phyloP scores from a whole-genome alignment of 2,888 invertebrate species.

The Diaprepes abbreviatus region DNA sequence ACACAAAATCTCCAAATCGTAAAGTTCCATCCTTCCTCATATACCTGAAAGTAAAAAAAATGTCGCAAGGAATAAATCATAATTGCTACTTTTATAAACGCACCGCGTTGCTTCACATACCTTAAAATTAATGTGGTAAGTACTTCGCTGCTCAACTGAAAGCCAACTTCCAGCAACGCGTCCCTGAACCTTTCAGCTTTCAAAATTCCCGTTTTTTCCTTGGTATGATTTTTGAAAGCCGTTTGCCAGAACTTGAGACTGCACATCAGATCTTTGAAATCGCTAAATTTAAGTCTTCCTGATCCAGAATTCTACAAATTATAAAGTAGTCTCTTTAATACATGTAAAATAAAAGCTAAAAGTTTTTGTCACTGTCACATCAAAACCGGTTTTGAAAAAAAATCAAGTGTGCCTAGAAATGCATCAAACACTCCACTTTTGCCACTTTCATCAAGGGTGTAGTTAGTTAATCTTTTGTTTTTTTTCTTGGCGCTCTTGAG shows the following conservation, averaged over 20 bases:
- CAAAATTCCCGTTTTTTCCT: constrained; percentile 91
- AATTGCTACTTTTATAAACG: too few species aligned
- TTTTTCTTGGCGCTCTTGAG: too few species aligned
- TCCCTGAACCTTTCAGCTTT: constrained; percentile 88
- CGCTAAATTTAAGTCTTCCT: constrained; percentile 85
- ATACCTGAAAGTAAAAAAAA: constrained; percentile 72
- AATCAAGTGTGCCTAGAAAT: too few species aligned
- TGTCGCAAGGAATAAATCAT: too few species aligned
- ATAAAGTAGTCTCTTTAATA: too few species aligned
- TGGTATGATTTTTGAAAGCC: constrained; percentile 90
- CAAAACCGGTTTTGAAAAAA: too few species aligned
- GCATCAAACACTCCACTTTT: too few species aligned
- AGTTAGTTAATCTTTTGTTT: too few species aligned
- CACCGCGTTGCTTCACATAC: constrained; percentile 6
- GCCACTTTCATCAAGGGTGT: too few species aligned
- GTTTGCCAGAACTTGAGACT: constrained; percentile 93
- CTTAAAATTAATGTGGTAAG: constrained; percentile 85
- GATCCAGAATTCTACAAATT: constrained; percentile 79
- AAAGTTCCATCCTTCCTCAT: constrained; percentile 95
- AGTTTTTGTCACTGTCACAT: too few species aligned
- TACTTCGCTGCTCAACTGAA: constrained; percentile 87
- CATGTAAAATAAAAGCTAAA: too few species aligned
- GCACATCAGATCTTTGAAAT: constrained; percentile 93
- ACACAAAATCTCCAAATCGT: constrained; percentile 92
- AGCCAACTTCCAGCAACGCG: constrained; percentile 89